Percentiles rank a stretch among this genome's conserved stretches.
Conservation (phyloP, 2,113 vertebrate species). For the Sebastes fasciatus region DNA sequence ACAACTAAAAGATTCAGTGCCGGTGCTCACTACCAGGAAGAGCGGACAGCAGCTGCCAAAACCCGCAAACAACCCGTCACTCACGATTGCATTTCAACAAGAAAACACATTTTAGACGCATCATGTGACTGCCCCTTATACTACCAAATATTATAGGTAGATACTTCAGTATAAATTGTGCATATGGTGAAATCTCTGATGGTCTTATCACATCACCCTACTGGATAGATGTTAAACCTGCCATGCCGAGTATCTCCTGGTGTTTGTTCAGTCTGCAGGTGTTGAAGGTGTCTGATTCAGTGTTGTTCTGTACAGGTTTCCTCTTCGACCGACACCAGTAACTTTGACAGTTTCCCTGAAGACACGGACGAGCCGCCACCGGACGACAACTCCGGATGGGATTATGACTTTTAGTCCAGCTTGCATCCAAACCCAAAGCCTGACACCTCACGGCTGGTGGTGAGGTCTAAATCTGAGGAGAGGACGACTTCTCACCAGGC, state of each 20-base stretch:
- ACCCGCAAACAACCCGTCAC: too few relatives aligned
- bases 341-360: conserved; percentile 98
- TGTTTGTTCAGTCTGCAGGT: too few relatives aligned
- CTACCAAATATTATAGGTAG: too few relatives aligned
- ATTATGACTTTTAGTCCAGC: conserved; percentile 90
- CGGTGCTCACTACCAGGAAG: too few relatives aligned
- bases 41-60: too few relatives aligned
- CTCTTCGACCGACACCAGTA: conserved; percentile 94
- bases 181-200: too few relatives aligned
- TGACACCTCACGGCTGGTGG: conserved; percentile 42
- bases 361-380: conserved; percentile 94
- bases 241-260: not conserved
- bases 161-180: too few relatives aligned
- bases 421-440: not conserved
- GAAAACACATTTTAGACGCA: too few relatives aligned
- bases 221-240: too few relatives aligned
- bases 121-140: too few relatives aligned
- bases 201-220: not conserved
- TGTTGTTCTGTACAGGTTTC: conserved; percentile 85
- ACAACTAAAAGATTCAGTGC: too few relatives aligned
- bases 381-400: conserved; percentile 98
- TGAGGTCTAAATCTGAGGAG: not conserved
- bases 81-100: too few relatives aligned
- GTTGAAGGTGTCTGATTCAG: not conserved
- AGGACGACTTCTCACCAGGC: not conserved